Conservation (phyloP, 1,140 invertebrate species). For the Mizuhopecten yessoensis region DNA sequence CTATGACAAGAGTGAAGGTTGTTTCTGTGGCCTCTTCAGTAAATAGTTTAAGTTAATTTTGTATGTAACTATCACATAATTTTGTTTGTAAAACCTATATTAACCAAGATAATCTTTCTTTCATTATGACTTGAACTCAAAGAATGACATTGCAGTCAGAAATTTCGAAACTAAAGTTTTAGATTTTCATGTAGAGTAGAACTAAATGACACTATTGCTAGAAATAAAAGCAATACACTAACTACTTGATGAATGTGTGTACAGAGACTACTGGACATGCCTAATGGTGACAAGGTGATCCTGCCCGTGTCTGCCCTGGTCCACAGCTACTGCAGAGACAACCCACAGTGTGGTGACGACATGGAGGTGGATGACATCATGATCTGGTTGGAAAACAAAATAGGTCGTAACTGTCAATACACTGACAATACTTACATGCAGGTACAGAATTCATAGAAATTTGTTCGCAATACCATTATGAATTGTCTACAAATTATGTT, state of each 20-base stretch:
- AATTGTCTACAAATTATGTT: no score
- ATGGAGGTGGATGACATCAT: slow-evolving; percentile 85
- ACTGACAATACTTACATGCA: slow-evolving; percentile 83
- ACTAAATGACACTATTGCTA: not conserved
- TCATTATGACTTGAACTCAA: no score
- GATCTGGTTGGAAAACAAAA: slow-evolving; percentile 79
- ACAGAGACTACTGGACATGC: slow-evolving; percentile 53
- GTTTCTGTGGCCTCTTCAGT: no score
- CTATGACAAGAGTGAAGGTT: no score
- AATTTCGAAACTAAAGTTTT: not conserved
- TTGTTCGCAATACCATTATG: no score
- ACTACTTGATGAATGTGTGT: not conserved
- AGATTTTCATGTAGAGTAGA: not conserved
- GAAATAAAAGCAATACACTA: not conserved
- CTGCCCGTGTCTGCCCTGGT: slow-evolving; percentile 85
- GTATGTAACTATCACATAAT: no score
- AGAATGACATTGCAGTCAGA: not conserved
- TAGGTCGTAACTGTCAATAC: slow-evolving; percentile 84
- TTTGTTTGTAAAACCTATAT: no score
- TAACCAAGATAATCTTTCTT: no score
- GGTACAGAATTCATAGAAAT: slow-evolving; percentile 41
- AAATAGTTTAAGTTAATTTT: not conserved
- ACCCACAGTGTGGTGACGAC: slow-evolving; percentile 79
- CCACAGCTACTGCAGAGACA: slow-evolving; percentile 84
- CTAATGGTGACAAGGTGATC: slow-evolving; percentile 80